Percentiles rank a stretch among this genome's conserved stretches.
phyloP scores from a whole-genome alignment of 2,113 vertebrate genomes.

The Mormyrus lacerda region DNA sequence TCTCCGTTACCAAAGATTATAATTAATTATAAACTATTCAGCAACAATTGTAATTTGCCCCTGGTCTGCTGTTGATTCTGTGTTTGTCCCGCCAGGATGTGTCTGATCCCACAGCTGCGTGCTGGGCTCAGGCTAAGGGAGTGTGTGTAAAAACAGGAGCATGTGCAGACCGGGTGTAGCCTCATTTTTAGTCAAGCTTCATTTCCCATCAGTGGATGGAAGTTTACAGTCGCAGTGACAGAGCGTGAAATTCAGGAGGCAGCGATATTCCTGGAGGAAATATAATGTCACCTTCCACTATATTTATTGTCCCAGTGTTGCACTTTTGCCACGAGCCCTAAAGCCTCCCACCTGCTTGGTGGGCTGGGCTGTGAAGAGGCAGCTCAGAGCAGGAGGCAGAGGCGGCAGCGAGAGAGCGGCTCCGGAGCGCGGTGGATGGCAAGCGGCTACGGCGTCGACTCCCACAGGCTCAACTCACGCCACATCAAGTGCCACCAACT shows the following conservation, averaged over 20 bases:
- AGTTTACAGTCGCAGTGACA: neutral
- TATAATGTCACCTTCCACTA: neutral
- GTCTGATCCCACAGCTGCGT: neutral
- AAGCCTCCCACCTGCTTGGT: neutral
- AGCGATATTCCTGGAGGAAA: neutral
- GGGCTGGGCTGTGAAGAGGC: constrained; percentile 1
- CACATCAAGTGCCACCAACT: neutral
- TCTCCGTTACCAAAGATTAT: neutral
- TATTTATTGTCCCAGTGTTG: neutral
- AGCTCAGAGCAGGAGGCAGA: neutral
- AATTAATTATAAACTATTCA: neutral
- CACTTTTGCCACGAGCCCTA: neutral
- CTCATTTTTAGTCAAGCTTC: neutral
- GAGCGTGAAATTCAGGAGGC: neutral
- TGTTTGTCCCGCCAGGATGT: neutral
- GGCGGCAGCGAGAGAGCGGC: neutral
- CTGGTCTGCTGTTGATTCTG: neutral
- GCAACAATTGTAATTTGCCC: neutral
- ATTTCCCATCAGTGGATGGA: neutral
- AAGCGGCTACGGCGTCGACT: neutral
- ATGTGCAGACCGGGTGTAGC: neutral
- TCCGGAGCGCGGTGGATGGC: neutral
- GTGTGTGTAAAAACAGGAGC: neutral
- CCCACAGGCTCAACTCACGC: neutral
- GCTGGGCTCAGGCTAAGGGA: neutral